Base-by-base conservation (phyloP, 1,140 invertebrate genomes). In the Vanessa atalanta region DNA sequence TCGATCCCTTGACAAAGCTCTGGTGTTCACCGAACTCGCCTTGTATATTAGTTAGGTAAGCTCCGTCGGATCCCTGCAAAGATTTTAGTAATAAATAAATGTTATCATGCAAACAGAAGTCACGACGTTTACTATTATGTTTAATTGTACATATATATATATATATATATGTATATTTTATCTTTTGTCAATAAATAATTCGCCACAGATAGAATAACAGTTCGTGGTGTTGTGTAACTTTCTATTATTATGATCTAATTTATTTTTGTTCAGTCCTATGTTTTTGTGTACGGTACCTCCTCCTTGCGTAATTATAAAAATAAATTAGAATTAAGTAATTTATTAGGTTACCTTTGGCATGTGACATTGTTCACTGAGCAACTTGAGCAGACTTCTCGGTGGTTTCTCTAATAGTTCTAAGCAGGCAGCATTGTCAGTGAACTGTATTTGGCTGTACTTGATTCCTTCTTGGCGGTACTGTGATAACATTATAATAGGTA, bases 301-400 rank as follows among this genome's bases (percentile, higher is more conserved):
- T 31, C 26, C 3, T 31, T 2, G 26, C 26, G 26, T 31, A 31
- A 31, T 0, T 31, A 2, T 31, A n/a, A 51, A 51, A 51, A n/a
- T 51, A 51, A 12, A 15, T 61, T 23, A 51, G 5, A 31, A 9
- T n/a, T n/a, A 43, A 43, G 6, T 43, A 43, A 43, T 9, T 43
- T 1, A 1, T 9, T 11, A 9, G 37, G 9, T 43, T 82, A 93
- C 93, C 87, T 98, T 97, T 15, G 97, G 98, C 96, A 98, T 97
- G 86, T 98, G 97, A 84, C 97, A 98, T 88, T 98, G 97, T 92
- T 98, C 98, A 15, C 97, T 97, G 16, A 98, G 93, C 65, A 98
- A 88, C 77, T 98, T 97, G 14, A 98, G 94, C 79, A 98, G 94
- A 93, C 97, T 98, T 79, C 97, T 93, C 0, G 97, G 98, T 12